Percentiles rank a stretch among this genome's conserved stretches.
phyloP scores from a whole-genome alignment of 2,888 invertebrate genomes.

The Magallana nippona region DNA sequence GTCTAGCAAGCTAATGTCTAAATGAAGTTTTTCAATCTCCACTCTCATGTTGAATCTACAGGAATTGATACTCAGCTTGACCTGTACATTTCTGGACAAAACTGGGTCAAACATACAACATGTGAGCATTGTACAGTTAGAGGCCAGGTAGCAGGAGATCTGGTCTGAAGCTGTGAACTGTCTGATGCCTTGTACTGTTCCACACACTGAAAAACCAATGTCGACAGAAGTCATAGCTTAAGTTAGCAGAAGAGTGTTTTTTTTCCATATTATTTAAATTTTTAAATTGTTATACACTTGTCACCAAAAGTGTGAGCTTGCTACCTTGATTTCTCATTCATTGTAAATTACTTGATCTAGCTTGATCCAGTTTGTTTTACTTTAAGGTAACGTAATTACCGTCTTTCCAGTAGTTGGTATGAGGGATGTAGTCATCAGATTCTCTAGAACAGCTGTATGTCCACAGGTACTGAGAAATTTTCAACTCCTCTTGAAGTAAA shows the following conservation, averaged over 20 bases:
- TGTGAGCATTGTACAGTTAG: slow-evolving; percentile 48
- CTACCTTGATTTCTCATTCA: no score
- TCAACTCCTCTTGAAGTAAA: slow-evolving; percentile 51
- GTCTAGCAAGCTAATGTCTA: slow-evolving; percentile 50
- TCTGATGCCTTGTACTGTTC: neutral
- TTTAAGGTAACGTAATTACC: slow-evolving; percentile 26
- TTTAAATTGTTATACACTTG: no score
- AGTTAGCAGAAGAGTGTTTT: no score
- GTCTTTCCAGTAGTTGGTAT: slow-evolving; percentile 46
- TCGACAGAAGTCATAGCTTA: no score
- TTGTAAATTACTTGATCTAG: no score
- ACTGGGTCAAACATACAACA: slow-evolving; percentile 52
- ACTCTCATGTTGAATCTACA: slow-evolving; percentile 54
- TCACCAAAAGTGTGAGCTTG: neutral
- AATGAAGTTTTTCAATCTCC: slow-evolving; percentile 55
- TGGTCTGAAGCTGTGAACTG: slow-evolving; percentile 13
- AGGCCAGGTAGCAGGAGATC: slow-evolving; percentile 47
- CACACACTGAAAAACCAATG: neutral
- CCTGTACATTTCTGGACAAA: slow-evolving; percentile 46
- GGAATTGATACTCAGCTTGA: slow-evolving; percentile 50
- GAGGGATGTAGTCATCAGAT: slow-evolving; percentile 40
- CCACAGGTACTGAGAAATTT: slow-evolving; percentile 51
- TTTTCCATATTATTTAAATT: no score
- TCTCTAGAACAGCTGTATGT: slow-evolving; percentile 43
- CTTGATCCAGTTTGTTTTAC: neutral